Conservation (phyloP, 1,140 invertebrate genomes). For the Leguminivora glycinivorella region DNA sequence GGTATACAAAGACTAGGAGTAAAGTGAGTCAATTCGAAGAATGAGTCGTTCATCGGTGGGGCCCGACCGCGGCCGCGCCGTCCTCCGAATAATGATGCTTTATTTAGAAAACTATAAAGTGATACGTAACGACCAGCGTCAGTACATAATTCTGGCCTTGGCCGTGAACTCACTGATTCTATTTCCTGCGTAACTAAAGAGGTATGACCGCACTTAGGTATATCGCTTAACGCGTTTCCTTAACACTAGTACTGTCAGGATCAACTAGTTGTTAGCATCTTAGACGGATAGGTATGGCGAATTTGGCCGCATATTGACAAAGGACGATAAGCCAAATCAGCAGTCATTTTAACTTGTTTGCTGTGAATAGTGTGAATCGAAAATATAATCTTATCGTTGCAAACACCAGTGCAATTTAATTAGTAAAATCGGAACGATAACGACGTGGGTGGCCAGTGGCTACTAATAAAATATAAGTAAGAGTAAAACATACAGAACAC, state of each 20-base stretch:
- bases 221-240: background rate
- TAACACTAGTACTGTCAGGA: background rate
- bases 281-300: too few species aligned
- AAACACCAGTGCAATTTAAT: background rate
- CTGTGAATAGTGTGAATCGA: background rate
- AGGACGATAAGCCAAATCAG: constrained; percentile 2
- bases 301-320: too few species aligned
- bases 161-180: background rate
- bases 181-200: background rate
- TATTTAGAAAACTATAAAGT: constrained; percentile 23
- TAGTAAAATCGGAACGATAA: background rate
- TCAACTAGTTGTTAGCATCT: background rate
- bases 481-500: too few species aligned
- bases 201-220: too few species aligned
- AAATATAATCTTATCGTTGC: constrained; percentile 14
- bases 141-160: background rate
- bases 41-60: constrained; percentile 61
- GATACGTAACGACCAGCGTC: background rate
- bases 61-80: constrained; percentile 39
- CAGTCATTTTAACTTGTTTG: constrained; percentile 7
- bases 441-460: background rate
- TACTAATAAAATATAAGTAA: too few species aligned
- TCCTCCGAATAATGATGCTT: constrained; percentile 44
- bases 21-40: constrained; percentile 50
- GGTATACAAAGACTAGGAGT: constrained; percentile 37